Conservation (phyloP, 2,113 vertebrate species). For the Hemiscyllium ocellatum region DNA sequence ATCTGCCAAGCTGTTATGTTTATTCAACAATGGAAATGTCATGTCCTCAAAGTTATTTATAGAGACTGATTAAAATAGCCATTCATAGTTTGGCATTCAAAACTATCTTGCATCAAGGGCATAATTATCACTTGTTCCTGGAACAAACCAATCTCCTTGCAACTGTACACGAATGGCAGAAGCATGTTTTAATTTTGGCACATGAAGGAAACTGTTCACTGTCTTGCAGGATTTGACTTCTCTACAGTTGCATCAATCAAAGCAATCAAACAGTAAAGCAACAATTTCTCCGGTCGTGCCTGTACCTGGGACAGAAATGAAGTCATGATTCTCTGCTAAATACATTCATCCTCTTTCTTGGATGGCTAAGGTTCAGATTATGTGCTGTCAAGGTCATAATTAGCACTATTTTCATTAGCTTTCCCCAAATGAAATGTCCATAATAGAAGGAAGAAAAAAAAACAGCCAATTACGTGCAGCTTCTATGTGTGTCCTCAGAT, state of each 20-base stretch:
- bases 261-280: neutral
- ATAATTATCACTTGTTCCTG: neutral
- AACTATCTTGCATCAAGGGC: neutral
- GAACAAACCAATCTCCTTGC: neutral
- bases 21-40: slow-evolving; percentile 4
- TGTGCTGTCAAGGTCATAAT: slow-evolving; percentile 43
- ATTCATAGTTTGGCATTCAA: neutral
- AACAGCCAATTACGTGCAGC: slow-evolving; percentile 44
- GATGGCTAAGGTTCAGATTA: neutral
- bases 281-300: neutral
- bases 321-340: neutral
- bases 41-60: neutral
- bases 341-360: neutral
- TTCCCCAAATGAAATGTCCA: slow-evolving; percentile 41
- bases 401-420: slow-evolving; percentile 43
- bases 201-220: neutral
- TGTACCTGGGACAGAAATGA: neutral
- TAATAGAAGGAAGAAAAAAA: slow-evolving; percentile 48
- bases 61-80: neutral
- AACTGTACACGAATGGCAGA: neutral
- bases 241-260: neutral
- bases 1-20: neutral
- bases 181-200: neutral
- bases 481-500: slow-evolving; percentile 50
- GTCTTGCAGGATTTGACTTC: neutral